These are phyloP conservation scores for Anodontia alba DNA, from an alignment of 2,888 invertebrate genomes.

Conservation along the genomic window DNA sequence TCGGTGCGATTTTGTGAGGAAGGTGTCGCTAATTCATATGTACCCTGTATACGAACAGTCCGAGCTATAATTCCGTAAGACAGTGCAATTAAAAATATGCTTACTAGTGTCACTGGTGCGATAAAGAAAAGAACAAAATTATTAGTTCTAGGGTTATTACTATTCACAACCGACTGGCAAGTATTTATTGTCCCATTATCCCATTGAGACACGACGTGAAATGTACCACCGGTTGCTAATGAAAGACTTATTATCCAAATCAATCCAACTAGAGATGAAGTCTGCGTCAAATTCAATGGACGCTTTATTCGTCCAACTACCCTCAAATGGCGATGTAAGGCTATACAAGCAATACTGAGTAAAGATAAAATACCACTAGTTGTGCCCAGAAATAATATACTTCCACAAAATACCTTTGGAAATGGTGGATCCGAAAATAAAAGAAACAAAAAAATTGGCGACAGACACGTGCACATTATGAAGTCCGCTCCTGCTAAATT, in stretches of 20 bases:
- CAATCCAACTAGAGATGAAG: constrained; percentile 61
- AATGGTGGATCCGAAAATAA: constrained; percentile 73
- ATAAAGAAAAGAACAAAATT: constrained; percentile 76
- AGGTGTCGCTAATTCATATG: constrained; percentile 13
- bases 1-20: constrained; percentile 28
- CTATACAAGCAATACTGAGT: constrained; percentile 74
- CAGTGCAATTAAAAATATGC: constrained; percentile 66
- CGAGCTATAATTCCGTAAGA: constrained; percentile 72
- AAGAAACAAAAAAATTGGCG: constrained; percentile 74
- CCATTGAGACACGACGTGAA: constrained; percentile 74
- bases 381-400: constrained; percentile 72
- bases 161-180: constrained; percentile 72
- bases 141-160: constrained; percentile 62
- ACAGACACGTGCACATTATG: constrained; percentile 73
- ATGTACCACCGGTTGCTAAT: constrained; percentile 69
- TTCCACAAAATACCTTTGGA: constrained; percentile 74
- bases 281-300: constrained; percentile 64
- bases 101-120: constrained; percentile 69
- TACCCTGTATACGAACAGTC: constrained; percentile 64
- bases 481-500: constrained; percentile 77
- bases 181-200: constrained; percentile 57
- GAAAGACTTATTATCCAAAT: constrained; percentile 73
- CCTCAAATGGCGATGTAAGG: constrained; percentile 71
- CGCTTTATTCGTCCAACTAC: constrained; percentile 68
- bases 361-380: constrained; percentile 71